Percentiles rank a stretch among this genome's conserved stretches.
phyloP scores from a whole-genome alignment of 1,140 invertebrate species.

The Drosophila lacteicornis region DNA sequence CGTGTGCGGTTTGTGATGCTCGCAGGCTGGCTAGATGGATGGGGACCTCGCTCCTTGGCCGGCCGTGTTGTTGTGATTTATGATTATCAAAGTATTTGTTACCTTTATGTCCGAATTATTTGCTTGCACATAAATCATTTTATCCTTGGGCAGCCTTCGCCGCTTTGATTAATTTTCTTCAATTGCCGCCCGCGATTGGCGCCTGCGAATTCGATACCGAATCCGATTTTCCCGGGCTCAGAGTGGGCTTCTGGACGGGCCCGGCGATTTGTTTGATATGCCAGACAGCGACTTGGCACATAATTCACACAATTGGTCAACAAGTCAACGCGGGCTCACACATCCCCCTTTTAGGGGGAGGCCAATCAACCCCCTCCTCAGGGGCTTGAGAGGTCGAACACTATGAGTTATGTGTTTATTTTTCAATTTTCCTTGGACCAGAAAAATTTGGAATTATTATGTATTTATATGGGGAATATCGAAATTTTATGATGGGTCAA shows the following conservation, averaged over 20 bases:
- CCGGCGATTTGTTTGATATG: conserved; percentile 54
- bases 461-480: too few species aligned
- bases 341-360: not conserved
- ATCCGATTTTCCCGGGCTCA: not conserved
- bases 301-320: conserved; percentile 73
- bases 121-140: conserved; percentile 80
- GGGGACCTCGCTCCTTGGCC: not conserved
- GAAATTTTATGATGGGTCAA: too few species aligned
- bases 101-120: conserved; percentile 82
- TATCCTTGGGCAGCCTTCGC: conserved; percentile 34
- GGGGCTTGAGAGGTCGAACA: not conserved
- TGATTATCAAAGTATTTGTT: conserved; percentile 83
- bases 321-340: conserved; percentile 25
- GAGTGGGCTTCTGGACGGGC: not conserved
- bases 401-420: conserved; percentile 50
- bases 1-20: conserved; percentile 65
- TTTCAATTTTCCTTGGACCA: not conserved
- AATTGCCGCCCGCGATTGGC: conserved; percentile 68
- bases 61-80: conserved; percentile 71
- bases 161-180: conserved; percentile 79
- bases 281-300: conserved; percentile 57
- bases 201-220: conserved; percentile 34
- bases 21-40: not conserved
- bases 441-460: not conserved
- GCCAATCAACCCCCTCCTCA: conserved; percentile 9